A percentile compares a stretch with the other conserved stretches of the same genome.
phyloP scores from a whole-genome alignment of 2,113 vertebrate genomes.

The Sturnira hondurensis region DNA sequence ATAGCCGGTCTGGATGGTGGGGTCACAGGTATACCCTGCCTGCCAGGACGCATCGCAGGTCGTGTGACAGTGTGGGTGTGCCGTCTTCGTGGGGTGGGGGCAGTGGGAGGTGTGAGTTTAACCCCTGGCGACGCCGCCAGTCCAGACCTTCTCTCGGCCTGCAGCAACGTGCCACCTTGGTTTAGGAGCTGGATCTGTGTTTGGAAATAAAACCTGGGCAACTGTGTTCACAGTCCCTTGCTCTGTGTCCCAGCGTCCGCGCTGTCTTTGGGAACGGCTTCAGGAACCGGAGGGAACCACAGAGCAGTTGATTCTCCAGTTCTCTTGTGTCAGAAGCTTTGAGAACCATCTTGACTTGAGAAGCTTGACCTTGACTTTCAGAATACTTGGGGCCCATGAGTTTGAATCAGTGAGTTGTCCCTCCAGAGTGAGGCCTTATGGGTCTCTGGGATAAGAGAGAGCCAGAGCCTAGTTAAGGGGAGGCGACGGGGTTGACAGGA shows the following conservation, averaged over 20 bases:
- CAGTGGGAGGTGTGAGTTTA: background rate
- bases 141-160: background rate
- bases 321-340: background rate
- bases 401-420: background rate
- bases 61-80: background rate
- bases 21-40: background rate
- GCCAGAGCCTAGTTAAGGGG: background rate
- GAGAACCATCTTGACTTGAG: background rate
- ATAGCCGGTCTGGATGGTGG: background rate
- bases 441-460: background rate
- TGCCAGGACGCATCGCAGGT: background rate
- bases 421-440: rapidly evolving
- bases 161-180: rapidly evolving
- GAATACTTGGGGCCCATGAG: background rate
- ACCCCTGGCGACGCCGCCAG: background rate
- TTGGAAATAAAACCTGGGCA: background rate
- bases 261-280: background rate
- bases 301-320: background rate
- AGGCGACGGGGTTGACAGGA: background rate
- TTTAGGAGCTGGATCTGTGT: background rate
- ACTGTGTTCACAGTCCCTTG: background rate
- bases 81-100: background rate
- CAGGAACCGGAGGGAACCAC: background rate
- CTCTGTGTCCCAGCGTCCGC: background rate
- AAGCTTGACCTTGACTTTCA: background rate